phyloP scores from a whole-genome alignment of 2,113 vertebrate species.

The Gadus chalcogrammus region DNA sequence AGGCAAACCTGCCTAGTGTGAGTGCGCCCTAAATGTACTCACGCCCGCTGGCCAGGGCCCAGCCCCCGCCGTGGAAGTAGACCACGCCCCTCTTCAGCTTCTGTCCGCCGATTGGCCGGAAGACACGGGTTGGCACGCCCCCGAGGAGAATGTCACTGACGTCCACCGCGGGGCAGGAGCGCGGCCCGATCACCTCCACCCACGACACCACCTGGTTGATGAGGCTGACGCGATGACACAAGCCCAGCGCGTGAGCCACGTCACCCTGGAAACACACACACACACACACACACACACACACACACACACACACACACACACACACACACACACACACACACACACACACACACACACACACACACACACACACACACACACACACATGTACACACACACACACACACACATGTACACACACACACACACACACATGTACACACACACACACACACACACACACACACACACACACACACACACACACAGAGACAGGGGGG shows the following conservation, averaged over 20 bases:
- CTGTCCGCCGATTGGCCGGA: conserved; percentile 66
- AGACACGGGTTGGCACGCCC: conserved; percentile 83
- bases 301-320: not conserved
- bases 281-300: not conserved
- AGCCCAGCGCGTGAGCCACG: conserved; percentile 78
- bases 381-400: conserved; percentile 3
- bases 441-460: not conserved
- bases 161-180: conserved; percentile 69
- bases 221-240: conserved; percentile 79
- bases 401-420: not conserved
- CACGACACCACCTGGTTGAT: conserved; percentile 79
- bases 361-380: not conserved
- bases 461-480: not conserved
- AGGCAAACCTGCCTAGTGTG: too few relatives aligned
- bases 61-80: conserved; percentile 94
- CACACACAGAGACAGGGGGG: not conserved
- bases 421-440: not conserved
- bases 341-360: not conserved
- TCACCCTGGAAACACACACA: conserved; percentile 74
- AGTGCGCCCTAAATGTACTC: conserved; percentile 53
- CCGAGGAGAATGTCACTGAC: conserved; percentile 82
- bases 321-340: not conserved
- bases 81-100: conserved; percentile 78
- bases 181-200: conserved; percentile 76
- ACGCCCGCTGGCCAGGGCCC: conserved; percentile 89